Evolutionary conservation across 2,797 vertebrate species (phyloP).

Genomic region (Mus minutoides): DNA sequence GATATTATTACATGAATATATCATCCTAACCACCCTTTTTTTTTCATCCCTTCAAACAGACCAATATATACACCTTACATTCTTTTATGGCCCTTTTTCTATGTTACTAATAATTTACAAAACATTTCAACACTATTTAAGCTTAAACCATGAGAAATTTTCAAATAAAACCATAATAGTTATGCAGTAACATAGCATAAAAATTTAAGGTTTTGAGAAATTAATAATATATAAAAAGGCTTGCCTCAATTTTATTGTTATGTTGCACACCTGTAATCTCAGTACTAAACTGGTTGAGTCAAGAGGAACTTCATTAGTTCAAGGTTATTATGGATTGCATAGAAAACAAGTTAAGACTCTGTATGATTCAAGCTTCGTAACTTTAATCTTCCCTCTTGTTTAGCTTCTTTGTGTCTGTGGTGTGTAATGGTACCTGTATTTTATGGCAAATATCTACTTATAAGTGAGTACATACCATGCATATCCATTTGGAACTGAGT

Average conservation of each 20-base stretch:
- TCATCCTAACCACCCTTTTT: neutral
- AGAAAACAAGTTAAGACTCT: neutral
- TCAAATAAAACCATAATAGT: neutral
- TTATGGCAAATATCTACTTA: no score
- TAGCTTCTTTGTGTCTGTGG: neutral
- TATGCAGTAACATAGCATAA: neutral
- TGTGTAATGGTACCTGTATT: no score
- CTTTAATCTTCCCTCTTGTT: neutral
- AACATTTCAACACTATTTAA: constrained; percentile 5
- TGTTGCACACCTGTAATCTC: neutral
- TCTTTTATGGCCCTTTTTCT: neutral
- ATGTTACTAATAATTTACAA: constrained; percentile 67
- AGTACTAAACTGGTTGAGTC: neutral
- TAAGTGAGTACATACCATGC: no score
- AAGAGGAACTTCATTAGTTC: neutral
- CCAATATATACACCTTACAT: neutral
- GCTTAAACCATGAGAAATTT: neutral
- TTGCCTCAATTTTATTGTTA: constrained; percentile 42
- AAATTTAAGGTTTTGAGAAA: constrained; percentile 77
- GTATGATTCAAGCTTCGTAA: neutral
- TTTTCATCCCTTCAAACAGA: neutral
- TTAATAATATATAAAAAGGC: constrained; percentile 62
- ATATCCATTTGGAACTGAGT: no score
- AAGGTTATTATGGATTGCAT: no score
- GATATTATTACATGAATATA: neutral